Percentiles rank a stretch among this genome's conserved stretches.
Evolutionary conservation across 2,113 vertebrate species (phyloP).

Genomic region (Orcinus orca): DNA sequence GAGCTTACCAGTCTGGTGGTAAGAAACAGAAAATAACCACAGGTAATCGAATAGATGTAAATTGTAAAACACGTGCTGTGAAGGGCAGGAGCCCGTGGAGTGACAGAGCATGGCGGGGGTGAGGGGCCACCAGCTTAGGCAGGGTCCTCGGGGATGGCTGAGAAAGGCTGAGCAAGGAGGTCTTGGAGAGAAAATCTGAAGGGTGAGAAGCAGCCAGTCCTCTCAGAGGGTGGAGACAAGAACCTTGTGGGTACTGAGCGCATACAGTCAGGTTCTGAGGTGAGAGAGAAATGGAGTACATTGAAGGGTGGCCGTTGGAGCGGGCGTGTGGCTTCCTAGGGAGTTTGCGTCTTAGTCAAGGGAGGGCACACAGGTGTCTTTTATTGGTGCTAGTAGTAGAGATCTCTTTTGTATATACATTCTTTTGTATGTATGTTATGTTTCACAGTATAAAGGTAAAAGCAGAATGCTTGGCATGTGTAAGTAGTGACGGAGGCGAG

Average conservation of each 20-base stretch:
- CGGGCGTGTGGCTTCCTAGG: rapidly evolving
- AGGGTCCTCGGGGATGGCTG: neutral
- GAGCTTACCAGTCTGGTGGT: neutral
- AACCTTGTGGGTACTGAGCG: neutral
- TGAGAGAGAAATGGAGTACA: neutral
- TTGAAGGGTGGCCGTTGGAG: rapidly evolving
- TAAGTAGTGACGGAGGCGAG: neutral
- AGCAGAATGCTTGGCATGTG: neutral
- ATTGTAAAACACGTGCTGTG: neutral
- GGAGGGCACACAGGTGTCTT: rapidly evolving
- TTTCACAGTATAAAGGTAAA: neutral
- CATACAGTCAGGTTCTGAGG: rapidly evolving
- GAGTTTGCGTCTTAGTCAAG: neutral
- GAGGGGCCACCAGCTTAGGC: neutral
- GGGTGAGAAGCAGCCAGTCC: neutral
- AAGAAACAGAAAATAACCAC: neutral
- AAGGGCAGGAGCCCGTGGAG: neutral
- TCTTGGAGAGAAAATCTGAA: neutral
- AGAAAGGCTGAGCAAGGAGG: neutral
- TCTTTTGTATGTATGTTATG: rapidly evolving
- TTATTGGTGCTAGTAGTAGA: neutral
- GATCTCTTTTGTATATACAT: neutral
- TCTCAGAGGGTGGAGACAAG: neutral
- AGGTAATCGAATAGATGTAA: no score
- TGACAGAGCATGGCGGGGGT: rapidly evolving